Evolutionary conservation across 2,113 vertebrate genomes (phyloP).

Genomic region (Lycaon pictus): DNA sequence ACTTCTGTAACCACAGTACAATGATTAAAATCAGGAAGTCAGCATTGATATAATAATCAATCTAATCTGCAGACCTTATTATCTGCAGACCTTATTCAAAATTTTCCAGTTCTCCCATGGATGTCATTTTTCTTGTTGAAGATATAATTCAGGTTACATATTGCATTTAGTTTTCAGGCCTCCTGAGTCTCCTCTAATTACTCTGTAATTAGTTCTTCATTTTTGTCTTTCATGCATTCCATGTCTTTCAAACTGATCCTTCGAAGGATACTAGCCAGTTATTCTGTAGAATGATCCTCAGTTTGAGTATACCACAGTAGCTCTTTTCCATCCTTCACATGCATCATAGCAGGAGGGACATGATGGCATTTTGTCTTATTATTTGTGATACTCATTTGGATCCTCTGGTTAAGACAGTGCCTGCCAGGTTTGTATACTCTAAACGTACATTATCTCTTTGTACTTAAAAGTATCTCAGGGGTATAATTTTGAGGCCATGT

Average conservation of each 20-base stretch:
- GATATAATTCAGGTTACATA: not conserved
- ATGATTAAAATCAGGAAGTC: not conserved
- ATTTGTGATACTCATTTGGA: not conserved
- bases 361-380: not conserved
- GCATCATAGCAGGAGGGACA: not conserved
- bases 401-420: not conserved
- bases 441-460: not conserved
- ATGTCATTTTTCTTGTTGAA: not conserved
- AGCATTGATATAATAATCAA: not conserved
- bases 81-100: not conserved
- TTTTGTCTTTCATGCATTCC: not conserved
- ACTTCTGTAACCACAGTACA: not conserved
- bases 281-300: not conserved
- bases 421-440: not conserved
- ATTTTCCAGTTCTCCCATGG: not conserved
- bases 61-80: not conserved
- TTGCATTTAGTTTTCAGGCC: not conserved
- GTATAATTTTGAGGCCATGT: conserved; percentile 2
- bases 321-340: not conserved
- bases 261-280: not conserved
- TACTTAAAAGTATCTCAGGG: not conserved
- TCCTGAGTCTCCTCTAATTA: not conserved
- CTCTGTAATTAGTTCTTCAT: not conserved
- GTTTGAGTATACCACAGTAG: not conserved
- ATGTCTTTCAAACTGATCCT: not conserved